phyloP scores from a whole-genome alignment of 1,140 invertebrate species.

The Diorhabda carinulata region DNA sequence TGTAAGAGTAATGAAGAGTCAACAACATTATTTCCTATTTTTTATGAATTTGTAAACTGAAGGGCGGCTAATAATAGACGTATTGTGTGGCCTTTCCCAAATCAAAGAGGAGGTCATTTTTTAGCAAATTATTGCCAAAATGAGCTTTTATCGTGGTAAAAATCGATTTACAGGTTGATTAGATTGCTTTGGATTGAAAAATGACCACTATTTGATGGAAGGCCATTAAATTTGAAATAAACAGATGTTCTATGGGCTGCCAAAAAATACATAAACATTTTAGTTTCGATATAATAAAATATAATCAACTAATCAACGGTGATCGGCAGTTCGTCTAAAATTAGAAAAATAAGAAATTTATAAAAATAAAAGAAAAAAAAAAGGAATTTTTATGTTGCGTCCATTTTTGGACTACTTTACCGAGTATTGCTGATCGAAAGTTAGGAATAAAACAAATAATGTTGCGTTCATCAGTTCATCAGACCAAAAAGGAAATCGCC shows the following conservation, averaged over 20 bases:
- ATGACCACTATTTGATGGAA: background rate
- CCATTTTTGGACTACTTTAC: too few relatives aligned
- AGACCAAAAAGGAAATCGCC: too few relatives aligned
- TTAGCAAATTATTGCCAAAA: slow-evolving; percentile 7
- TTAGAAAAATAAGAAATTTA: too few relatives aligned
- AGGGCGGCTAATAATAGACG: background rate
- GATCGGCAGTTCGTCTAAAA: too few relatives aligned
- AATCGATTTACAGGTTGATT: slow-evolving; percentile 2
- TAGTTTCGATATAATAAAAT: too few relatives aligned
- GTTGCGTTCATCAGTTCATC: too few relatives aligned
- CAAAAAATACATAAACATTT: too few relatives aligned
- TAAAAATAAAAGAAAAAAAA: too few relatives aligned
- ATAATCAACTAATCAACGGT: too few relatives aligned
- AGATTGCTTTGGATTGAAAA: background rate
- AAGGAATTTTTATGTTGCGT: too few relatives aligned
- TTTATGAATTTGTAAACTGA: slow-evolving; percentile 14
- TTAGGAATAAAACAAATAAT: too few relatives aligned
- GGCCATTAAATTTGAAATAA: background rate
- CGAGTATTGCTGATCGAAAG: too few relatives aligned
- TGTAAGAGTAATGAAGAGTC: slow-evolving; percentile 13
- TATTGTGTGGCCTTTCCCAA: slow-evolving; percentile 14
- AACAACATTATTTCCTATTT: slow-evolving; percentile 17
- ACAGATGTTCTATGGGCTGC: background rate
- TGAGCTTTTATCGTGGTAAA: background rate
- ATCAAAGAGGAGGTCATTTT: slow-evolving; percentile 10